Conservation (phyloP, 2,797 vertebrate genomes). For the Discoglossus pictus region DNA sequence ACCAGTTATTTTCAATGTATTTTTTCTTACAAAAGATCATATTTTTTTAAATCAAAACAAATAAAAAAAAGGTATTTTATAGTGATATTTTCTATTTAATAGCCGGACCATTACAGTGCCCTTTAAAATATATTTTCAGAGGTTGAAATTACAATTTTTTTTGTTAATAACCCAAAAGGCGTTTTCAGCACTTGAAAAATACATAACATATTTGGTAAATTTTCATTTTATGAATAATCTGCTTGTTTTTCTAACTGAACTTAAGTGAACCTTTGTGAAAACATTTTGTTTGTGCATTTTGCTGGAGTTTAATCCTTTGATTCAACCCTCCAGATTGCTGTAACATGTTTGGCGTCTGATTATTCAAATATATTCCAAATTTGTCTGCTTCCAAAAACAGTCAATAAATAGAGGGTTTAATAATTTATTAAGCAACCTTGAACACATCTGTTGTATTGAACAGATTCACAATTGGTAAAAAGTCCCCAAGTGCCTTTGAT, state of each 20-base stretch:
- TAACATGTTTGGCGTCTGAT: slow-evolving; percentile 63
- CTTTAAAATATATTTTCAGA: no score
- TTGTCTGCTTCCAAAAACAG: slow-evolving; percentile 61
- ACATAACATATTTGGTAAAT: no score
- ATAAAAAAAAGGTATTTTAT: no score
- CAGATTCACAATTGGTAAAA: slow-evolving; percentile 47
- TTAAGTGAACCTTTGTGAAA: slow-evolving; percentile 7
- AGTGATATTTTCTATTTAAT: no score
- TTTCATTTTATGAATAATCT: no score
- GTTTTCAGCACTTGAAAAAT: no score
- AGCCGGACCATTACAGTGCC: no score
- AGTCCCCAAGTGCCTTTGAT: slow-evolving; percentile 32
- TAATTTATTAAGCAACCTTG: slow-evolving; percentile 62
- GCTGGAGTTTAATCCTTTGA: slow-evolving; percentile 7
- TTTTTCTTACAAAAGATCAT: no score
- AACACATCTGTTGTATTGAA: slow-evolving; percentile 37
- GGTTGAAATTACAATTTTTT: no score
- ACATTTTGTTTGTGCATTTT: not conserved
- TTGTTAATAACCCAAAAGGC: no score
- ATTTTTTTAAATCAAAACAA: no score
- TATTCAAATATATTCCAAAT: slow-evolving; percentile 66
- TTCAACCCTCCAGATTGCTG: slow-evolving; percentile 58
- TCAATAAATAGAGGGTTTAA: slow-evolving; percentile 59
- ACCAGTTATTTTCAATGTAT: no score
- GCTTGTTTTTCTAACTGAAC: not conserved